A percentile compares a stretch with the other conserved stretches of the same genome.
These are phyloP conservation scores for Eupithecia exiguata DNA, from an alignment of 2,888 invertebrate genomes.

Conservation along the genomic window DNA sequence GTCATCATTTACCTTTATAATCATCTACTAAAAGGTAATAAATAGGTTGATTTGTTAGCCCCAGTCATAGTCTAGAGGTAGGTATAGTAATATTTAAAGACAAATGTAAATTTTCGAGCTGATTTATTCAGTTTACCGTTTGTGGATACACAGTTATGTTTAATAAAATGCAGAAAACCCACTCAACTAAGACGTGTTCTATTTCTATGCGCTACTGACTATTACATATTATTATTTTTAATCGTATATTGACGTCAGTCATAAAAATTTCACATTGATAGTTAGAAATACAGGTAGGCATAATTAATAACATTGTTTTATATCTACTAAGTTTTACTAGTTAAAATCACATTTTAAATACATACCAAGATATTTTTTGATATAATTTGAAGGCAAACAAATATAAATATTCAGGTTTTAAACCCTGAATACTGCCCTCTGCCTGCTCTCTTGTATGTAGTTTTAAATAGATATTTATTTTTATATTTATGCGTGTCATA, in stretches of 20 bases:
- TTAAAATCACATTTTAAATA: not conserved
- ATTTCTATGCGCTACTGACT: slow-evolving; percentile 51
- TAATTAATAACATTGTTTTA: not conserved
- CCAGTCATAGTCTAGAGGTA: no score
- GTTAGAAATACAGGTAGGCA: not conserved
- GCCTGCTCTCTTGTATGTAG: slow-evolving; percentile 13
- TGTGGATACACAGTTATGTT: slow-evolving; percentile 54
- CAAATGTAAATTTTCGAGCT: slow-evolving; percentile 54
- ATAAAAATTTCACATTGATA: not conserved
- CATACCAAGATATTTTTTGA: not conserved
- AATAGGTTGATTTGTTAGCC: no score
- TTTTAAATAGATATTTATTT: slow-evolving; percentile 7
- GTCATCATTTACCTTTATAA: no score
- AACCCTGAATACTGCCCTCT: no score
- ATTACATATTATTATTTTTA: slow-evolving; percentile 45
- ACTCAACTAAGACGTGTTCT: slow-evolving; percentile 47
- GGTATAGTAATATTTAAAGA: no score
- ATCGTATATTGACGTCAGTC: not conserved
- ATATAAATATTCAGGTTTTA: not conserved
- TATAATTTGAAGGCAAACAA: not conserved
- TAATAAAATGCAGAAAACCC: slow-evolving; percentile 48
- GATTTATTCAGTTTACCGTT: slow-evolving; percentile 55
- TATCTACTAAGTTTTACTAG: slow-evolving; percentile 1
- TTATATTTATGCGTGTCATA: slow-evolving; percentile 1
- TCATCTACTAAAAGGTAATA: no score